A percentile compares a stretch with the other conserved stretches of the same genome.
These are phyloP conservation scores for Stichodactyla helianthus DNA, from an alignment of 64 coral and sea anemone genomes.

Conservation along the genomic window DNA sequence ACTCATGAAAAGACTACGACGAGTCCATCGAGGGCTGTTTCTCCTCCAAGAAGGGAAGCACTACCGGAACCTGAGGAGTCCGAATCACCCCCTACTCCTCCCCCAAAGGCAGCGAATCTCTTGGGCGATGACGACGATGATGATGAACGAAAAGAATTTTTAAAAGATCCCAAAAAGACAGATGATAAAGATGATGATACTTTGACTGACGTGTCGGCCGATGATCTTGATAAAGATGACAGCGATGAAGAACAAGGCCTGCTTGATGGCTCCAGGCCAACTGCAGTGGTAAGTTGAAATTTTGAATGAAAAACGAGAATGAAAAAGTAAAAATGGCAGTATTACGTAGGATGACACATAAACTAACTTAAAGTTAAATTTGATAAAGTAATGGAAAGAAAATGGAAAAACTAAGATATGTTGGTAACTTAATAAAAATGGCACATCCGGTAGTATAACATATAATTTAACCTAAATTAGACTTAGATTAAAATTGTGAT, in stretches of 20 bases:
- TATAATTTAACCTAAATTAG: no score
- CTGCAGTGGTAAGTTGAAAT: constrained; percentile 22
- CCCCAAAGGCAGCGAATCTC: constrained; percentile 1
- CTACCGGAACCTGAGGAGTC: not conserved
- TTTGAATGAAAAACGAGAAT: not conserved
- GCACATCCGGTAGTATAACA: no score
- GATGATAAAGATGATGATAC: constrained; percentile 17
- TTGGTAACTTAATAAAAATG: no score
- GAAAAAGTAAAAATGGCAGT: no score
- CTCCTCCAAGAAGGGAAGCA: not conserved
- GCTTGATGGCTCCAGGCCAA: constrained; percentile 6
- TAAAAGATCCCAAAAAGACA: constrained; percentile 7
- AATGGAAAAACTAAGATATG: no score
- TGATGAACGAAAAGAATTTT: not conserved
- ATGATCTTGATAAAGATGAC: not conserved
- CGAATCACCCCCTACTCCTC: not conserved
- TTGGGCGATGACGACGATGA: constrained; percentile 25
- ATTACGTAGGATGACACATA: no score
- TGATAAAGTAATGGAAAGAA: no score
- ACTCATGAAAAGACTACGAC: not conserved
- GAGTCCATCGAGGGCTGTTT: not conserved
- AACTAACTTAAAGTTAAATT: no score
- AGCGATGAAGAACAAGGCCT: not conserved
- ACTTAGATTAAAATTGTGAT: no score
- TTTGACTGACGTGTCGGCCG: constrained; percentile 16